phyloP scores from a whole-genome alignment of 92 coral and sea anemone species.

The Muricea muricata region DNA sequence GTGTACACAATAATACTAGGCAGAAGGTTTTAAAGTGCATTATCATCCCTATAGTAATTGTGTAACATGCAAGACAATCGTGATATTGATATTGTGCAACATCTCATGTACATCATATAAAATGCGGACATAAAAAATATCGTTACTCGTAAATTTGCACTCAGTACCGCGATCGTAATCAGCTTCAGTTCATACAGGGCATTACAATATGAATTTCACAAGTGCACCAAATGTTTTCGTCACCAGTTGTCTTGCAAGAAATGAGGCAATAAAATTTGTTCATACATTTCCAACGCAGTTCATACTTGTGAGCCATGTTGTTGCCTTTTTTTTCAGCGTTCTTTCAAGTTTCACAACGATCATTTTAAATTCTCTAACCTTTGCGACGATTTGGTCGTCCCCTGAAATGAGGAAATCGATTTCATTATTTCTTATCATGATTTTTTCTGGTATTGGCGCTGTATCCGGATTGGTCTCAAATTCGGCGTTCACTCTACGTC shows the following conservation, averaged over 20 bases:
- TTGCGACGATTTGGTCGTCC: not conserved
- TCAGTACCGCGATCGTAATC: too few relatives aligned
- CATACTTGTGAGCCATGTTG: not conserved
- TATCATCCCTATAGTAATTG: too few relatives aligned
- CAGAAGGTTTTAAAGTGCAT: too few relatives aligned
- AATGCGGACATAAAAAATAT: too few relatives aligned
- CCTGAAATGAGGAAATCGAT: not conserved
- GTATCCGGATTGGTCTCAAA: not conserved
- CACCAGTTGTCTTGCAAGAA: not conserved
- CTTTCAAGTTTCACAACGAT: not conserved
- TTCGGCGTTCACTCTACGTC: not conserved
- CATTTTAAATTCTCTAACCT: not conserved
- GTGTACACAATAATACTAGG: too few relatives aligned
- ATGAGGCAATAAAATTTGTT: not conserved
- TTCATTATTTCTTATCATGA: not conserved
- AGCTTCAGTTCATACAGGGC: too few relatives aligned
- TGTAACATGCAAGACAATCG: too few relatives aligned
- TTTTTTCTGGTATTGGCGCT: not conserved
- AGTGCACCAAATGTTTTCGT: not conserved
- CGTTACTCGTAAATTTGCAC: too few relatives aligned
- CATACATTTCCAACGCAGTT: not conserved
- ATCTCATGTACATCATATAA: too few relatives aligned
- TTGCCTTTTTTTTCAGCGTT: not conserved
- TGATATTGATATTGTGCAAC: too few relatives aligned
- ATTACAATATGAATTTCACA: not conserved